Evolutionary conservation across 2,888 invertebrate genomes (phyloP).

Genomic region (Callinectes sapidus): DNA sequence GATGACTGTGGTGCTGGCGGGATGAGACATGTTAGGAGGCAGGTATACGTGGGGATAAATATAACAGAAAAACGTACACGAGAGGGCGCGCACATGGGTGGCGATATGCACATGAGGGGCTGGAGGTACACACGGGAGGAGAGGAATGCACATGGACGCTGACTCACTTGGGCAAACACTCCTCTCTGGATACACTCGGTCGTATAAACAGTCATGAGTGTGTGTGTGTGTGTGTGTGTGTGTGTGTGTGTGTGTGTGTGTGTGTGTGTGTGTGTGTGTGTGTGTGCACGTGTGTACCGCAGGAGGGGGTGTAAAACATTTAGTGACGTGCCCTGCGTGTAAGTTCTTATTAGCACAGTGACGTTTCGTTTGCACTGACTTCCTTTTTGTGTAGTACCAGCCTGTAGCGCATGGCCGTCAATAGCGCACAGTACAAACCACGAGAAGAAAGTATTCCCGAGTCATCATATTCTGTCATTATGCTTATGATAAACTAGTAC

Average conservation of each 20-base stretch:
- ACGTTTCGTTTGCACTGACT: not conserved
- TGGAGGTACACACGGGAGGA: slow-evolving; percentile 6
- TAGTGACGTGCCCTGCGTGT: slow-evolving; percentile 28
- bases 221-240: slow-evolving; percentile 47
- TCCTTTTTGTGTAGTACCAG: not conserved
- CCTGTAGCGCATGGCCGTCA: slow-evolving; percentile 22
- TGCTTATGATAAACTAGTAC: not conserved
- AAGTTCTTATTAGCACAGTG: slow-evolving; percentile 22
- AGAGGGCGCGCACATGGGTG: not conserved
- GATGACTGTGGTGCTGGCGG: not conserved
- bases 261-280: slow-evolving; percentile 44
- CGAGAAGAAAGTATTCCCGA: not conserved
- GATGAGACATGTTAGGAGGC: not conserved
- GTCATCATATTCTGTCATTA: not conserved
- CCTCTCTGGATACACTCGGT: slow-evolving; percentile 44
- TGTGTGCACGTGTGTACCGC: not conserved
- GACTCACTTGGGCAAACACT: slow-evolving; percentile 49
- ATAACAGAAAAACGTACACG: slow-evolving; percentile 18
- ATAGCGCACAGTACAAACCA: not conserved
- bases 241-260: slow-evolving; percentile 39
- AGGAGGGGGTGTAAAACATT: not conserved
- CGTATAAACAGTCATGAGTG: slow-evolving; percentile 58
- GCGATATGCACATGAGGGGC: not conserved
- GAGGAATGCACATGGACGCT: slow-evolving; percentile 40
- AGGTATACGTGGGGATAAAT: not conserved